A percentile compares a stretch with the other conserved stretches of the same genome.
These are phyloP conservation scores for Etheostoma cragini DNA, from an alignment of 2,113 vertebrate species.

Conservation along the genomic window DNA sequence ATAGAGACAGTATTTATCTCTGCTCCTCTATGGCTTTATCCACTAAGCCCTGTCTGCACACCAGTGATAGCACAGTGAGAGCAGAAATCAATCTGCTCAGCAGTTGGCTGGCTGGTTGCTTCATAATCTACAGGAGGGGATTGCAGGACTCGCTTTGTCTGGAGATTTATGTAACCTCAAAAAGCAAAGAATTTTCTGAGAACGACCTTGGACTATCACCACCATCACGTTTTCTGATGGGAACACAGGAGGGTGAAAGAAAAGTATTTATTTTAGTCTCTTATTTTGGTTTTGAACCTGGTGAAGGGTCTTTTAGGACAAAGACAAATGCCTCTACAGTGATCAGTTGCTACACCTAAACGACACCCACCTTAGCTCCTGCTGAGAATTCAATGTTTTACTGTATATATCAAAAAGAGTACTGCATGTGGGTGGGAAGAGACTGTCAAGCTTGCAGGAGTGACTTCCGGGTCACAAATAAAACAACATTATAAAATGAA, in stretches of 20 bases:
- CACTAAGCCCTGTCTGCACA: conserved; percentile 32
- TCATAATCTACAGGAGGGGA: conserved; percentile 34
- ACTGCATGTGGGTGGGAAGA: not conserved
- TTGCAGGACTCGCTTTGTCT: conserved; percentile 34
- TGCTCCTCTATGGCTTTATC: conserved; percentile 27
- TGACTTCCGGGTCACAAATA: no score
- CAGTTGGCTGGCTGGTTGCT: conserved; percentile 8
- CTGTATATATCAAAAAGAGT: not conserved
- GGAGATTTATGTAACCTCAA: conserved; percentile 47
- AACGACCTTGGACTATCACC: conserved; percentile 14
- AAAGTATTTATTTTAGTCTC: not conserved
- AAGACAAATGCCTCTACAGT: conserved; percentile 3
- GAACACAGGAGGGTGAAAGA: conserved; percentile 1
- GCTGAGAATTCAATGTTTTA: not conserved
- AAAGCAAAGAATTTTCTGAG: conserved; percentile 7
- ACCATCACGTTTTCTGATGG: conserved; percentile 11
- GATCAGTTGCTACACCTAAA: conserved; percentile 7
- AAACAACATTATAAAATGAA: no score
- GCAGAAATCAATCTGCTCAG: conserved; percentile 40
- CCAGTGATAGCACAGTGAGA: conserved; percentile 23
- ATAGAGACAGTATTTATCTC: conserved; percentile 20
- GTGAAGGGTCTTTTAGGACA: not conserved
- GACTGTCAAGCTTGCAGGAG: no score
- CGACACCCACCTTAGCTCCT: not conserved
- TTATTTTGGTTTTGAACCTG: conserved; percentile 24